Base-by-base conservation (phyloP, 64 coral and sea anemone genomes). In the Dendrophyllia cribrosa region DNA sequence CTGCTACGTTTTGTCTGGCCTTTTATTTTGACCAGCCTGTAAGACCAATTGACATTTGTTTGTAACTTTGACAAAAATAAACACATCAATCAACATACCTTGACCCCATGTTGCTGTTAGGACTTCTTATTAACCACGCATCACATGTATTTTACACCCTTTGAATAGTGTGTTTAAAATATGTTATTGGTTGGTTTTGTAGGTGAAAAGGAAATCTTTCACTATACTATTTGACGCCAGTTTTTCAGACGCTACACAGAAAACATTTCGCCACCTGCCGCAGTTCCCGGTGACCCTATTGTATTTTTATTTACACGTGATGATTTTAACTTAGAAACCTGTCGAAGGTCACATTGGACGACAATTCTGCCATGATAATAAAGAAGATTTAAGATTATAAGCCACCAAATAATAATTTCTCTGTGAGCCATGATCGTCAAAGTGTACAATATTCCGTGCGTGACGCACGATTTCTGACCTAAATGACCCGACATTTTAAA, bases 61-160 rank as follows among this genome's bases (percentile, higher is more conserved):
- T 75, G 15, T 49, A 48, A 75, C 66, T 56, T 14, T 13, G 11
- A 24, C 66, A n/a, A 20, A 34, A 50, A 52, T 20, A 4, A 17
- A 79, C 45, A 82, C 6, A 83, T 23, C 80, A 66, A 83, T 14
- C 11, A 12, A 66, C 80, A 15, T 47, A 83, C 80, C 61, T 83
- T 49, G 63, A 9, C 44, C 43, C 60, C 80, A 83, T 83, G 44
- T 21, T 63, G 45, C 62, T 23, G 19, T 9, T 5, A 45, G 26
- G 43, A 13, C 19, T 15, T 58, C 25, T 26, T 23, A 79, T 43
- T 16, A 46, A n/a, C 78, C 47, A 64, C 23, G 12, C 53, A 44
- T 63, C 45, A 82, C 78, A 67, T 48, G n/a, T 43, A 51, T 7
- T 75, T 75, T 75, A 15, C n/a, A 5, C 1, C 5, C 34, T 16